phyloP scores from a whole-genome alignment of 2,797 vertebrate species.

The Xenopus petersii region DNA sequence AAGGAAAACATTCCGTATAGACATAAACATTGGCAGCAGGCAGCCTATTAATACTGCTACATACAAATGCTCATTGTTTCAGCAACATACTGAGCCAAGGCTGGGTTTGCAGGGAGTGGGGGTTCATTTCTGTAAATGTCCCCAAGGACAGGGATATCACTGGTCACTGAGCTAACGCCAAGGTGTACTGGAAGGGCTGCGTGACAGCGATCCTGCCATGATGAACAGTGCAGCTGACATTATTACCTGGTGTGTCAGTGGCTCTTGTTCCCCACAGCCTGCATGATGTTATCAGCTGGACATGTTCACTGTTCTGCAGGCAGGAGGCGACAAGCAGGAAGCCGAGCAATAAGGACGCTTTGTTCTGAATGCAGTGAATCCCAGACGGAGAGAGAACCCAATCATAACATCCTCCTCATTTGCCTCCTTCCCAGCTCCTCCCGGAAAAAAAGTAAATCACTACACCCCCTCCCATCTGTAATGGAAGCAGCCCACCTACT shows the following conservation, averaged over 20 bases:
- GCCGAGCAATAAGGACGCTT: conserved; percentile 53
- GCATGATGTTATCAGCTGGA: conserved; percentile 53
- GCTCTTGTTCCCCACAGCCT: conserved; percentile 22
- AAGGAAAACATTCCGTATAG: neutral
- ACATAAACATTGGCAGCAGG: neutral
- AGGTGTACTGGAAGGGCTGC: no score
- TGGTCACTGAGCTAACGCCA: no score
- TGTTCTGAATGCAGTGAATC: conserved; percentile 58
- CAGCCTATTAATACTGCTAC: neutral
- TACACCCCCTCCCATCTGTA: neutral
- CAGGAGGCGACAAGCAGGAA: conserved; percentile 54
- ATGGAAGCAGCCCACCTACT: neutral
- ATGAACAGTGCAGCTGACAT: conserved; percentile 25
- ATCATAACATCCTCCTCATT: conserved; percentile 29
- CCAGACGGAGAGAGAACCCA: conserved; percentile 49
- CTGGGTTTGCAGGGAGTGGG: no score
- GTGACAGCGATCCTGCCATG: no score
- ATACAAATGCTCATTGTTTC: no score
- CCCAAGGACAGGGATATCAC: no score
- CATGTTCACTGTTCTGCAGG: conserved; percentile 44
- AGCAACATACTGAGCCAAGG: neutral
- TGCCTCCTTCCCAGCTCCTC: conserved; percentile 1
- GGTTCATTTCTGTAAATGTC: no score
- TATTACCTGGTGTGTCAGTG: conserved; percentile 61
- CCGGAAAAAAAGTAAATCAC: conserved; percentile 12